Evolutionary conservation across 1,140 invertebrate species (phyloP).

Genomic region (Drosophila bocqueti): DNA sequence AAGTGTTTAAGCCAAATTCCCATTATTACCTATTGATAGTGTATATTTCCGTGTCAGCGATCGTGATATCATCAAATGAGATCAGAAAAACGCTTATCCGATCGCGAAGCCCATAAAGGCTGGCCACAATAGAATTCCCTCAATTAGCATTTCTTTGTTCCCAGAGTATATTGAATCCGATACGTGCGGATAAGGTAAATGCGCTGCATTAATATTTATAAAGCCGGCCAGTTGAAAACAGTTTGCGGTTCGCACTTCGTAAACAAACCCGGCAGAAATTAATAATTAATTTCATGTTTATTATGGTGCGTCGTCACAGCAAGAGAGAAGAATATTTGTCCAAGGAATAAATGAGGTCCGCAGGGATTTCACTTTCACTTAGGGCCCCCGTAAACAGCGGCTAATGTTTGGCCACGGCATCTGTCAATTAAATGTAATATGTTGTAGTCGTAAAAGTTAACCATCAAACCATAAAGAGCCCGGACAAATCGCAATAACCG

Average conservation of each 20-base stretch:
- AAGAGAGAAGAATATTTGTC: slow-evolving; percentile 21
- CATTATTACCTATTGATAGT: slow-evolving; percentile 17
- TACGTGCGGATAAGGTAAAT: slow-evolving; percentile 44
- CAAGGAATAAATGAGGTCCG: slow-evolving; percentile 1
- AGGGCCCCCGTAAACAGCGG: background rate
- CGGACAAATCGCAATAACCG: slow-evolving; percentile 58
- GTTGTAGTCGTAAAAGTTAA: slow-evolving; percentile 63
- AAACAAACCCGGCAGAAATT: slow-evolving; percentile 32
- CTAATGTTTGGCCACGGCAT: slow-evolving; percentile 21
- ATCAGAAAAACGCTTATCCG: slow-evolving; percentile 28
- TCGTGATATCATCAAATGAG: slow-evolving; percentile 51
- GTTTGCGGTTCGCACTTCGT: slow-evolving; percentile 43
- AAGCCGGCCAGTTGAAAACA: slow-evolving; percentile 20
- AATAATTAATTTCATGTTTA: slow-evolving; percentile 45
- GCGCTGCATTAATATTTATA: slow-evolving; percentile 46
- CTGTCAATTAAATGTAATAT: slow-evolving; percentile 75
- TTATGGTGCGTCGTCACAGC: slow-evolving; percentile 18
- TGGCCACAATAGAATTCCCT: slow-evolving; percentile 29
- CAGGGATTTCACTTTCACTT: slow-evolving; percentile 38
- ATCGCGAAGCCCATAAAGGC: slow-evolving; percentile 12
- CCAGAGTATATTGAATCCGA: slow-evolving; percentile 41
- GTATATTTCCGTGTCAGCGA: slow-evolving; percentile 17
- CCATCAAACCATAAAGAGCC: slow-evolving; percentile 52
- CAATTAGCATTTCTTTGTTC: slow-evolving; percentile 42
- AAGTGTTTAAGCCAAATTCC: slow-evolving; percentile 3